Evolutionary conservation across 53 echinoderm and acorn worm genomes (phyloP).

Genomic region (Apostichopus leukothele): DNA sequence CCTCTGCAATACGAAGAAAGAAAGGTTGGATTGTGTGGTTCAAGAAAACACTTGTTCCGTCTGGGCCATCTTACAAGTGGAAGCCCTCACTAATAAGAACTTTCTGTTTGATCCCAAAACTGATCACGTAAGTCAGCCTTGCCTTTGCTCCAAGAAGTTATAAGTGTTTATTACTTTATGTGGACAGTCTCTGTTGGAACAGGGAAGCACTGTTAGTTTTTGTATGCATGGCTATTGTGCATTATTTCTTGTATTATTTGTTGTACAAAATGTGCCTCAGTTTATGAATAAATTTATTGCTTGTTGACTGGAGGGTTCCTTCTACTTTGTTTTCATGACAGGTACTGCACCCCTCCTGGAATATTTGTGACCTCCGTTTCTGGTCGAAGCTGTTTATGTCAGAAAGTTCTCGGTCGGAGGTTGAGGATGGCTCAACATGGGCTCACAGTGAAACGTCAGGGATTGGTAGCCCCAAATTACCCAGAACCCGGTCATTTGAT

Average conservation of each 20-base stretch:
- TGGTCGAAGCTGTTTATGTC: slow-evolving; percentile 86
- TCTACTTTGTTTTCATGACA: slow-evolving; percentile 16
- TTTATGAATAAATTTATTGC: no score
- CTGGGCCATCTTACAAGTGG: slow-evolving; percentile 79
- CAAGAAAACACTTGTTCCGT: slow-evolving; percentile 95
- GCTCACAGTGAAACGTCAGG: slow-evolving; percentile 2
- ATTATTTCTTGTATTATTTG: neutral
- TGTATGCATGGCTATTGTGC: neutral
- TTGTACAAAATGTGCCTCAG: no score
- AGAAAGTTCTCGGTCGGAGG: slow-evolving; percentile 57
- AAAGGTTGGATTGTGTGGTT: slow-evolving; percentile 68
- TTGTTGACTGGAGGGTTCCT: no score
- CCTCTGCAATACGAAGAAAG: slow-evolving; percentile 79
- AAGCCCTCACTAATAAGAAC: slow-evolving; percentile 73
- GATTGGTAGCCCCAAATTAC: slow-evolving; percentile 66
- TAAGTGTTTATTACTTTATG: neutral
- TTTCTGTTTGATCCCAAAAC: slow-evolving; percentile 71
- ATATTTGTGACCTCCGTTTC: slow-evolving; percentile 72
- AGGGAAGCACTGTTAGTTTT: neutral
- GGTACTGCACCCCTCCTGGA: slow-evolving; percentile 81
- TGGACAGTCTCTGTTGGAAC: no score
- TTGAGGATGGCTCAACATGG: slow-evolving; percentile 20
- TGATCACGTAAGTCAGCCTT: slow-evolving; percentile 59
- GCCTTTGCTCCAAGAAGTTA: neutral
- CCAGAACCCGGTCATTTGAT: slow-evolving; percentile 84